These are phyloP conservation scores for Takifugu flavidus DNA, from an alignment of 2,113 vertebrate genomes.

Conservation along the genomic window DNA sequence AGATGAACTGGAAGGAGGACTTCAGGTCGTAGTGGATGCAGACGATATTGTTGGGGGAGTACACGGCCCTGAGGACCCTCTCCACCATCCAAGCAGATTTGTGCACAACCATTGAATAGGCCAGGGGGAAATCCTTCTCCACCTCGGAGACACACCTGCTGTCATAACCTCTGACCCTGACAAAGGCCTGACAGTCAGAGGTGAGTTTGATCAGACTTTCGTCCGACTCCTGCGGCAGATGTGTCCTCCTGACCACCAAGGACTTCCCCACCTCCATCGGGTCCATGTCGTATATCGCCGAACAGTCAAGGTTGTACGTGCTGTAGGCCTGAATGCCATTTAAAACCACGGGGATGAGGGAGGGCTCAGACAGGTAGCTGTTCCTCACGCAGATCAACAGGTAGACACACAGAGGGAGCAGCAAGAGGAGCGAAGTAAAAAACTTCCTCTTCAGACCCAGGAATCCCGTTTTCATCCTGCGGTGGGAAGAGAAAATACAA, in stretches of 20 bases:
- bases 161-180: slow-evolving; percentile 38
- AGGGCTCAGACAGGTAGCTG: slow-evolving; percentile 50
- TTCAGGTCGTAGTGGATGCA: slow-evolving; percentile 63
- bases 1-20: slow-evolving; percentile 39
- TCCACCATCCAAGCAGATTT: slow-evolving; percentile 60
- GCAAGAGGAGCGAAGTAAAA: slow-evolving; percentile 17
- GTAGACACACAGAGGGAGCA: slow-evolving; percentile 41
- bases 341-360: slow-evolving; percentile 46
- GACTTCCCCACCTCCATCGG: slow-evolving; percentile 87
- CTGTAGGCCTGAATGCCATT: slow-evolving; percentile 54
- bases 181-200: slow-evolving; percentile 67
- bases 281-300: slow-evolving; percentile 82
- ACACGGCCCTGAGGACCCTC: slow-evolving; percentile 41
- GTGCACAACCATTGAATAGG: slow-evolving; percentile 63
- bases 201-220: slow-evolving; percentile 76
- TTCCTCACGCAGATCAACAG: slow-evolving; percentile 39
- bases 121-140: slow-evolving; percentile 50
- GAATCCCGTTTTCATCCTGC: slow-evolving; percentile 80
- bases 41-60: slow-evolving; percentile 49
- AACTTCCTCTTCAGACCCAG: slow-evolving; percentile 55
- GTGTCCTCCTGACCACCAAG: slow-evolving; percentile 78
- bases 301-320: slow-evolving; percentile 80
- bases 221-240: slow-evolving; percentile 79
- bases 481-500: slow-evolving; percentile 9
- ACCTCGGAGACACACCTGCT: slow-evolving; percentile 18